Base-by-base conservation (phyloP, 2,113 vertebrate species). In the Microtus richardsoni region DNA sequence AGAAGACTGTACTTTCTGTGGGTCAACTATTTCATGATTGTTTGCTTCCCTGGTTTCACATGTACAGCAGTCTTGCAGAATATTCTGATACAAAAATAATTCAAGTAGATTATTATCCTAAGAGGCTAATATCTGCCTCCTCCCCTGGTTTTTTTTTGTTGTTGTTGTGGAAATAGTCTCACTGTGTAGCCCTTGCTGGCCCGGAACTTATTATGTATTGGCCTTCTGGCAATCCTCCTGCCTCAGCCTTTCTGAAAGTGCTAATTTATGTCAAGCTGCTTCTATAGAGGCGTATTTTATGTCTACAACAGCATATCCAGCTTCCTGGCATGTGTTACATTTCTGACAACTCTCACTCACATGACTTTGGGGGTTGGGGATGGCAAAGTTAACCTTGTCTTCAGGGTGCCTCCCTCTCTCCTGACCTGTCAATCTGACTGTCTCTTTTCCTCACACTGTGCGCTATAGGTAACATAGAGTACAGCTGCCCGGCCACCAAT, bases 401-500 rank as follows among this genome's bases (percentile, higher is more conserved):
- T 30, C 5, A 22, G 8, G 47, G 3, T 39, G 73, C n/a, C 54
- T 0, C 4, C 4, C 1, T 64, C 44, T 70, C 78, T 71, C 19
- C 58, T n/a, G n/a, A 54, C 36, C 79, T 71, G 84, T 17, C 11
- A 41, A 5, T 36, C 97, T 98, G 83, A 98, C 22, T 14, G 28
- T 73, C 85, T 79, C 96, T 96, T 94, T 95, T 95, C 95, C 96
- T 97, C 98, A 74, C 97, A 94, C 98, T 96, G 98, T 98, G 94
- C 97, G 91, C 96, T 97, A 39, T 98, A 99, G 99, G 99, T 98
- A 99, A 99, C 98, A 99, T 99, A 97, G 99, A 99, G 98, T 99
- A 99, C 98, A 99, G 99, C 99, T 99, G 99, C 98, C 99, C 99
- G 26, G 99, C 99, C 98, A 99, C 99, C 3, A 99, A 99, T 39